phyloP scores from a whole-genome alignment of 2,113 vertebrate species.

The Lucifuga dentata region DNA sequence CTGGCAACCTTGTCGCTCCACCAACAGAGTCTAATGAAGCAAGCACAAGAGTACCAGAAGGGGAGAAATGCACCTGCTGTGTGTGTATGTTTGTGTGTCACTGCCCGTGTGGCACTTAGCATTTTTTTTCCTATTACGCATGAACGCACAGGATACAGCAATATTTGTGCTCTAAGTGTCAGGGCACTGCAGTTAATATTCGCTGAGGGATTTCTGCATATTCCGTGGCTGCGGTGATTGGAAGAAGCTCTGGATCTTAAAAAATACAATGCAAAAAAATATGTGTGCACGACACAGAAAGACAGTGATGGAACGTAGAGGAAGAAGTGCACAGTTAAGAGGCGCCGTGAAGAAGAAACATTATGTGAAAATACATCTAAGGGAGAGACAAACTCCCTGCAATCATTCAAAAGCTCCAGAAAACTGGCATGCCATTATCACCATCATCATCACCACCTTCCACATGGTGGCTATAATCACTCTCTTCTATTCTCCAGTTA shows the following conservation, averaged over 20 bases:
- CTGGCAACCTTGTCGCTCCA: slow-evolving; percentile 51
- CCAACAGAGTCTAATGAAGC: slow-evolving; percentile 72
- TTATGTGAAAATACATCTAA: slow-evolving; percentile 37
- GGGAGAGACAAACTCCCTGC: slow-evolving; percentile 45
- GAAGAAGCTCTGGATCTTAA: slow-evolving; percentile 5
- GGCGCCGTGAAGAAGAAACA: slow-evolving; percentile 26
- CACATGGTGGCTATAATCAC: slow-evolving; percentile 48
- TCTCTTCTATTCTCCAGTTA: slow-evolving; percentile 30
- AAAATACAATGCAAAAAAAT: slow-evolving; percentile 24
- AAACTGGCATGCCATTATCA: slow-evolving; percentile 50
- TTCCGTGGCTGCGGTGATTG: slow-evolving; percentile 11
- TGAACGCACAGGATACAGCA: not conserved
- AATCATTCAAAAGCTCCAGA: slow-evolving; percentile 28
- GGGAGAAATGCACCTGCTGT: slow-evolving; percentile 44
- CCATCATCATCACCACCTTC: slow-evolving; percentile 34
- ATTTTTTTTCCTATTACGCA: slow-evolving; percentile 8
- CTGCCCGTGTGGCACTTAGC: slow-evolving; percentile 20
- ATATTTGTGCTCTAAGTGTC: slow-evolving; percentile 7
- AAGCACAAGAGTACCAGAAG: slow-evolving; percentile 36
- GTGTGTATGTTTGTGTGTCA: slow-evolving; percentile 18
- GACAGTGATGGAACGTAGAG: slow-evolving; percentile 24
- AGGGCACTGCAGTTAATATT: not conserved
- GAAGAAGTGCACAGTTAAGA: slow-evolving; percentile 28
- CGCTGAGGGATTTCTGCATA: slow-evolving; percentile 26
- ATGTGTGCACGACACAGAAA: slow-evolving; percentile 14